phyloP scores from a whole-genome alignment of 2,113 vertebrate genomes.

The Stercorarius parasiticus region DNA sequence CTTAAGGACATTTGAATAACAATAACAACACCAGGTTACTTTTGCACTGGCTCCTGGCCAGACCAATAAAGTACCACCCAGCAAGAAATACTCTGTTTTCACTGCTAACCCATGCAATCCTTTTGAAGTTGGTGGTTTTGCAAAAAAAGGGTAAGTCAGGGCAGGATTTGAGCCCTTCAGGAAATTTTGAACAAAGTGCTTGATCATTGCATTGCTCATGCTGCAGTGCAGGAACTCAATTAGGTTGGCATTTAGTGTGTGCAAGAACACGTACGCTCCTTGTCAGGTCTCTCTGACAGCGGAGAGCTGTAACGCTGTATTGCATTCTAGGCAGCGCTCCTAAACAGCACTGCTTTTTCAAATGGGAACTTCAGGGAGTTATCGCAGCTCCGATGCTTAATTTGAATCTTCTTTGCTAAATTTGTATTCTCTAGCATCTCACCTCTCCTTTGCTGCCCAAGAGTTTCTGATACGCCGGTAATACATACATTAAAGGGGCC shows the following conservation, averaged over 20 bases:
- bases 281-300: background rate
- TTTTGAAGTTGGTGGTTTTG: constrained; percentile 17
- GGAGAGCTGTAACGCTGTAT: background rate
- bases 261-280: background rate
- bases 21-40: background rate
- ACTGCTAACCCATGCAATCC: background rate
- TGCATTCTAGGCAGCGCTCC: background rate
- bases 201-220: background rate
- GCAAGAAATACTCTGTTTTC: constrained; percentile 4
- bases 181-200: constrained; percentile 3
- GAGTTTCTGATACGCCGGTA: background rate
- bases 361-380: background rate
- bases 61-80: constrained; percentile 14
- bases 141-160: background rate
- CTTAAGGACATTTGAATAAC: background rate
- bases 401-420: background rate
- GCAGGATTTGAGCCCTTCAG: constrained; percentile 27
- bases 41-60: constrained; percentile 23
- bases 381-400: background rate
- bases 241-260: constrained; percentile 15
- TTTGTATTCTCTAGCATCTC: background rate
- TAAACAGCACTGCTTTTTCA: background rate
- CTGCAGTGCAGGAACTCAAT: constrained; percentile 20
- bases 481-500: background rate
- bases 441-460: background rate